These are phyloP conservation scores for Drosophila nr. perissopoda DNA, from an alignment of 2,888 invertebrate species.

Conservation along the genomic window DNA sequence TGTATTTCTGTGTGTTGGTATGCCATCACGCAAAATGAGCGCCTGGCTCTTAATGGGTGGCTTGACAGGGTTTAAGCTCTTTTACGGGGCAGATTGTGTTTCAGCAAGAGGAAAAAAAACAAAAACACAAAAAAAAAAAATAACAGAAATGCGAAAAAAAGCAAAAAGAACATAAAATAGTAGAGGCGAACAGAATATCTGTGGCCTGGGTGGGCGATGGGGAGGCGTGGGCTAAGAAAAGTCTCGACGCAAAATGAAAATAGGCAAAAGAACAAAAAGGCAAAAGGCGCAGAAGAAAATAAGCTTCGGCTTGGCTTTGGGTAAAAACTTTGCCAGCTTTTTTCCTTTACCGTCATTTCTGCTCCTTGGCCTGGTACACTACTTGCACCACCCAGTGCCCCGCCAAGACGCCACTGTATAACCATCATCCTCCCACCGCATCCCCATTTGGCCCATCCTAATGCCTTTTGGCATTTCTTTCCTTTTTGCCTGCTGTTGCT, in stretches of 20 bases:
- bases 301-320: slow-evolving; percentile 77
- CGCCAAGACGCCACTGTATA: neutral
- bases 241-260: slow-evolving; percentile 45
- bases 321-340: slow-evolving; percentile 65
- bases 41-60: slow-evolving; percentile 80
- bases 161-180: slow-evolving; percentile 24
- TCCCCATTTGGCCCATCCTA: slow-evolving; percentile 16
- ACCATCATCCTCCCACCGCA: neutral
- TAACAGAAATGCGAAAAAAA: slow-evolving; percentile 3
- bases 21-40: slow-evolving; percentile 78
- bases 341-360: slow-evolving; percentile 62
- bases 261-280: slow-evolving; percentile 58
- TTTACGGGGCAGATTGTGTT: slow-evolving; percentile 81
- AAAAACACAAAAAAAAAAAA: slow-evolving; percentile 7
- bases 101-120: slow-evolving; percentile 55
- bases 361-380: slow-evolving; percentile 41
- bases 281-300: slow-evolving; percentile 73
- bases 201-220: neutral
- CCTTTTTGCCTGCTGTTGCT: slow-evolving; percentile 65
- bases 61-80: slow-evolving; percentile 82
- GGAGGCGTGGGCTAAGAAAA: slow-evolving; percentile 39
- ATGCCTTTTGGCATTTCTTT: slow-evolving; percentile 41
- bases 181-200: slow-evolving; percentile 10
- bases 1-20: slow-evolving; percentile 63
- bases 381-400: neutral